Evolutionary conservation across 2,888 invertebrate species (phyloP).

Genomic region (Cylindroiulus punctatus): DNA sequence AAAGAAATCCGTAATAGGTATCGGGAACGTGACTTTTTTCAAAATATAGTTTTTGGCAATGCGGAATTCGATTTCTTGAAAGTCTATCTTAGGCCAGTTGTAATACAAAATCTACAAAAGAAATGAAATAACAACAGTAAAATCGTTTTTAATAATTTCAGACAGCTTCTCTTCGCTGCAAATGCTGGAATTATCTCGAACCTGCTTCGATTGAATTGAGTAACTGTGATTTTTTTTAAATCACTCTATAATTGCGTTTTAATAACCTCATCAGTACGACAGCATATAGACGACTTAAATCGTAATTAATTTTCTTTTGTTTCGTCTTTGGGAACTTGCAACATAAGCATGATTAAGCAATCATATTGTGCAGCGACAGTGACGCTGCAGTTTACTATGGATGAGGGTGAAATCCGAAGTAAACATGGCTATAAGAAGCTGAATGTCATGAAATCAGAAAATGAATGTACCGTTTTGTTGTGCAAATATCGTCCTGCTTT

Average conservation of each 20-base stretch:
- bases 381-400: background rate
- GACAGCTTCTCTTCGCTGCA: background rate
- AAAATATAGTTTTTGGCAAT: background rate
- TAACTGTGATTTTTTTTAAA: background rate
- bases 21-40: background rate
- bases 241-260: background rate
- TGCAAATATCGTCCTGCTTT: too few relatives aligned
- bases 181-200: background rate
- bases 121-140: background rate
- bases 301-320: background rate
- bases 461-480: too few relatives aligned
- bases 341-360: background rate
- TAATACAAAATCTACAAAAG: background rate
- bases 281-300: background rate
- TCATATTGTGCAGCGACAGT: background rate
- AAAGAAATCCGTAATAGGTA: background rate
- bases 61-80: background rate
- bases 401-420: too few relatives aligned
- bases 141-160: background rate
- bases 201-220: background rate
- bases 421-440: too few relatives aligned
- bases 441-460: too few relatives aligned
- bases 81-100: background rate
- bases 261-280: background rate
- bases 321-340: background rate